Conservation (phyloP, 2,113 vertebrate species). For the Rhinoptilus africanus region DNA sequence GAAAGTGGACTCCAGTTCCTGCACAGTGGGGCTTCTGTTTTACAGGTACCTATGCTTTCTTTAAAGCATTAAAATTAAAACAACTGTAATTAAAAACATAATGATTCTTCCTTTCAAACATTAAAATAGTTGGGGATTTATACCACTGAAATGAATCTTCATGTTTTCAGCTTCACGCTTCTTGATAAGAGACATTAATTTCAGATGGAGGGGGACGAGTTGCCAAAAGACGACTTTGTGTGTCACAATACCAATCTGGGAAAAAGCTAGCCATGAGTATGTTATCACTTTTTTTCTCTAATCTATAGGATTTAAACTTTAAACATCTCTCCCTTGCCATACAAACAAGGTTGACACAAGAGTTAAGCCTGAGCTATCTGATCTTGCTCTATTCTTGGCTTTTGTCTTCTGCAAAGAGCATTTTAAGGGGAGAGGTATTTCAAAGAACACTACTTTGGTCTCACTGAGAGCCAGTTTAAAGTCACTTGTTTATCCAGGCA, state of each 20-base stretch:
- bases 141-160: not conserved
- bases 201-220: not conserved
- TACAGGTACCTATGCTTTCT: constrained; percentile 80
- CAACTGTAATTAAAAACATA: not conserved
- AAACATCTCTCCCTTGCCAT: not conserved
- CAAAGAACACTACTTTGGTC: not conserved
- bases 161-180: not conserved
- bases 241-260: not conserved
- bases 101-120: not conserved
- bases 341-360: not conserved
- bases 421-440: not conserved
- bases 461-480: not conserved
- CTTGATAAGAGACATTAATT: not conserved
- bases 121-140: accelerated
- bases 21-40: constrained; percentile 87
- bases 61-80: not conserved
- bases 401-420: not conserved
- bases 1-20: constrained; percentile 91
- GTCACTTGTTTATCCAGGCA: not conserved
- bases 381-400: not conserved
- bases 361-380: not conserved
- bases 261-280: not conserved
- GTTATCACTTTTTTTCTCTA: not conserved
- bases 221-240: not conserved
- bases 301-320: not conserved